phyloP scores from a whole-genome alignment of 2,888 invertebrate genomes.

The Leptinotarsa peninsularis region DNA sequence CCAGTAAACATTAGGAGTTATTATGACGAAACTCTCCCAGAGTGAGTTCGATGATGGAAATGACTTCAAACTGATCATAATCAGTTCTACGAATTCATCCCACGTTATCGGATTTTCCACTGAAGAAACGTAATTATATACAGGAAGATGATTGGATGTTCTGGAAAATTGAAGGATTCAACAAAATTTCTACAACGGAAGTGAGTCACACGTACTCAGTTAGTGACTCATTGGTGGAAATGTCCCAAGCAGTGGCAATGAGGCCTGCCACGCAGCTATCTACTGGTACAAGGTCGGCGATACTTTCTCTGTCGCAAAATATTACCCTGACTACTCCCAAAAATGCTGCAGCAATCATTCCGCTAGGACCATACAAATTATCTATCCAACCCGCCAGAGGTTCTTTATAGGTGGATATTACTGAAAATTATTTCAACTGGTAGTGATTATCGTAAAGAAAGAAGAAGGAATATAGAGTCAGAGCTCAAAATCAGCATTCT shows the following conservation, averaged over 20 bases:
- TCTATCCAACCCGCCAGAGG: conserved; percentile 90
- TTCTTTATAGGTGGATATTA: conserved; percentile 77
- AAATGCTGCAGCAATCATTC: conserved; percentile 77
- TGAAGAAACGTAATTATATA: conserved; percentile 90
- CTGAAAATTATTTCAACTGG: conserved; percentile 59
- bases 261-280: conserved; percentile 88
- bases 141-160: conserved; percentile 62
- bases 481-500: too few relatives aligned
- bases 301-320: conserved; percentile 75
- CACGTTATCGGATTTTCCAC: conserved; percentile 84
- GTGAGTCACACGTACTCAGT: not conserved
- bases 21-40: conserved; percentile 64
- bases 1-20: conserved; percentile 59
- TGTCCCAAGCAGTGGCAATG: conserved; percentile 82
- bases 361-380: conserved; percentile 91
- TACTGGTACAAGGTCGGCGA: conserved; percentile 82
- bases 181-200: too few relatives aligned
- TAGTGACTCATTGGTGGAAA: conserved; percentile 52
- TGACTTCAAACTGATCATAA: conserved; percentile 67
- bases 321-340: conserved; percentile 82
- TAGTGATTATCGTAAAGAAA: too few relatives aligned
- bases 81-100: conserved; percentile 74
- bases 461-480: not conserved
- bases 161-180: conserved; percentile 13
- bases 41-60: conserved; percentile 70